Conservation (phyloP, 2,888 invertebrate species). For the Epicampocera succincta region DNA sequence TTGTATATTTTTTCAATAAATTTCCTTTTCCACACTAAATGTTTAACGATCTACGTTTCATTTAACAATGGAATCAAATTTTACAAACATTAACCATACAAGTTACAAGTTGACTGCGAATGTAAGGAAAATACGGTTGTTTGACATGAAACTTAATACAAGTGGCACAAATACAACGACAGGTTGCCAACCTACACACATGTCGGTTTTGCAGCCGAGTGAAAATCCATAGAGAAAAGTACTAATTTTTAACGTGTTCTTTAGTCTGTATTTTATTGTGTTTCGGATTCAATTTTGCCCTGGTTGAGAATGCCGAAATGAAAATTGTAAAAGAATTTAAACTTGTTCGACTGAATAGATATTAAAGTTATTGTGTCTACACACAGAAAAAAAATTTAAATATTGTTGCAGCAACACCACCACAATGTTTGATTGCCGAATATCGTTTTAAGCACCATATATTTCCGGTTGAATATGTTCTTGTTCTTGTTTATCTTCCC, state of each 20-base stretch:
- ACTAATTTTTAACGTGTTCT: conserved; percentile 26
- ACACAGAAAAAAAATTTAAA: too few species aligned
- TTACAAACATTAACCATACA: conserved; percentile 63
- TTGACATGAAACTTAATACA: conserved; percentile 17
- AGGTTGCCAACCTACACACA: neutral
- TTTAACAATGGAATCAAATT: conserved; percentile 77
- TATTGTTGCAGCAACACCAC: too few species aligned
- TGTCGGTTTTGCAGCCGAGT: neutral
- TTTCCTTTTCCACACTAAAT: conserved; percentile 33
- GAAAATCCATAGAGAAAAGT: conserved; percentile 13
- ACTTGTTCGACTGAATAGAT: too few species aligned
- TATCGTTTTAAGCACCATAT: too few species aligned
- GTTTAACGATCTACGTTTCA: conserved; percentile 72
- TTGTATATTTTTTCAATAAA: conserved; percentile 32
- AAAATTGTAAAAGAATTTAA: too few species aligned
- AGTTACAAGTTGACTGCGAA: conserved; percentile 43
- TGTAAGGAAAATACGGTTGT: conserved; percentile 3
- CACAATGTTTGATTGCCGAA: too few species aligned
- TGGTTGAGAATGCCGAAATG: neutral
- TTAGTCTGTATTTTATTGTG: conserved; percentile 19
- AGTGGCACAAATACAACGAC: conserved; percentile 22
- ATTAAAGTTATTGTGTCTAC: too few species aligned
- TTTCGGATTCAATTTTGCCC: conserved; percentile 21
- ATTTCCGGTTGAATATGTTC: too few species aligned
- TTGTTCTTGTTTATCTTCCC: too few species aligned